Evolutionary conservation across 2,113 vertebrate species (phyloP).

Genomic region (Grantiella picta): DNA sequence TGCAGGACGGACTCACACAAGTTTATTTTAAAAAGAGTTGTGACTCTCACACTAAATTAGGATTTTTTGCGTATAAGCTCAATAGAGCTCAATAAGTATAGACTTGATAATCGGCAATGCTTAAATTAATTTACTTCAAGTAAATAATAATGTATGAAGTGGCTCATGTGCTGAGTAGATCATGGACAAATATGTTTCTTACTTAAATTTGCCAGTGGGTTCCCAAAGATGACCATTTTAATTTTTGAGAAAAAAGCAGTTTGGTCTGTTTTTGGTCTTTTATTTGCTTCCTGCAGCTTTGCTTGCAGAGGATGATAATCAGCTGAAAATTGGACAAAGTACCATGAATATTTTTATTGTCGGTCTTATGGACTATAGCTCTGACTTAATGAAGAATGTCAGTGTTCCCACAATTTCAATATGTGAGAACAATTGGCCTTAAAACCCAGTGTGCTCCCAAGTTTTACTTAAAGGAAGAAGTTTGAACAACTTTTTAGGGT

Average conservation of each 20-base stretch:
- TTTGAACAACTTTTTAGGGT: not conserved
- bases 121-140: not conserved
- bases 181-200: not conserved
- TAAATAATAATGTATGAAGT: not conserved
- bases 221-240: not conserved
- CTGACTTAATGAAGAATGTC: constrained; percentile 15
- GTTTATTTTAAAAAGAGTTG: not conserved
- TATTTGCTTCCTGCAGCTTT: constrained; percentile 31
- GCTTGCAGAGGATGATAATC: not conserved
- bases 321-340: not conserved
- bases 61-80: not conserved
- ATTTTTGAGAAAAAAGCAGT: not conserved
- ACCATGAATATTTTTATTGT: not conserved
- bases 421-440: not conserved
- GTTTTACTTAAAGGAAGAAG: not conserved
- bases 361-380: not conserved
- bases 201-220: not conserved
- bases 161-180: not conserved
- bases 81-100: not conserved
- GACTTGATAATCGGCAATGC: not conserved
- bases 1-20: not conserved
- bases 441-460: not conserved
- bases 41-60: not conserved
- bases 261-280: not conserved
- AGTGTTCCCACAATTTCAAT: not conserved